Evolutionary conservation across 2,797 vertebrate species (phyloP), one percentile per base, ranked within the genome.

Genomic region (Balearica regulorum): DNA sequence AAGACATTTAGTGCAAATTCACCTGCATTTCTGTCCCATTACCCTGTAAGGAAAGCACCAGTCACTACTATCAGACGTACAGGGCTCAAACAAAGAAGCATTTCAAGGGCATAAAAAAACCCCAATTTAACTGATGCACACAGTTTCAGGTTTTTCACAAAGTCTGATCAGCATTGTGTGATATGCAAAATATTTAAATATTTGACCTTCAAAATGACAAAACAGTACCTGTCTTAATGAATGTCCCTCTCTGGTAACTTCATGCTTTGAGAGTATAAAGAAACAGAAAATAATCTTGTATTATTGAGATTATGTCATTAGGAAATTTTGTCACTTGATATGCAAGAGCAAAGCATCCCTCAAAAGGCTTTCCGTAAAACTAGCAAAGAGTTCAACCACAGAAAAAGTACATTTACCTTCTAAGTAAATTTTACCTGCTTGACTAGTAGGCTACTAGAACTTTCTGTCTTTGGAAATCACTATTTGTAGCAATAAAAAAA

Each of bases 261-360:
- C 77, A 57, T 46, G 31, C 61, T 39, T 33, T 76, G 53, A 90
- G 80, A 86, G 31, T 49, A 76, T 58, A 84, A 37, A 91, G 57
- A 68, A n/a, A 60, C 9, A 69, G 77, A 55, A 86, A 82, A 89
- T 78, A 37, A 77, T 71, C 60, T 88, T 64, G 31, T 87, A 81
- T 83, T 72, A 85, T 48, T 84, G 78, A 94, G 78, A 89, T 96
- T 87, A 60, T 58, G 71, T 91, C 60, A 83, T 31, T 84, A 89
- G 78, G 70, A 97, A 94, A 91, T 85, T 75, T 94, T 94, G 75
- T 76, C 51, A 79, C 88, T 82, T 96, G 90, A 73, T 94, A 96
- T 90, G 92, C 73, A 97, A 95, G 83, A 97, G 69, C 83, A 94
- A 96, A 96, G 44, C 95, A 87, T 61, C 93, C 91, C 91, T 96